Base-by-base conservation (phyloP, 2,888 invertebrate genomes). In the Charanyca ferruginea region DNA sequence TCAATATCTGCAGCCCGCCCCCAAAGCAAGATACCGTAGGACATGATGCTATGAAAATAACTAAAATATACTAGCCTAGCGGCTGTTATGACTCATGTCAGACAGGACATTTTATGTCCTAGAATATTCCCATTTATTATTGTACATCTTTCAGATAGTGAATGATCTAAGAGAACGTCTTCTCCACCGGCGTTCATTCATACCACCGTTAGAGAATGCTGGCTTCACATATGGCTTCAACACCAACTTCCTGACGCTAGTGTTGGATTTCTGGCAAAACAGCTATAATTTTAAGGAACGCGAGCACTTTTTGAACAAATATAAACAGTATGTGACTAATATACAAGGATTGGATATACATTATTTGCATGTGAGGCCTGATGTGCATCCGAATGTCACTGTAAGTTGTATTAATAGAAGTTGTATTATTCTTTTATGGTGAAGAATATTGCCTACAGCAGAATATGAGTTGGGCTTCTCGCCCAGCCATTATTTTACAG, bases 161-260 rank as follows among this genome's bases (percentile, higher is more conserved):
- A 89, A 94, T 67, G 96, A 97, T 79, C 87, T 97, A 0, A 91
- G 93, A 70, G 89, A 93, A 18, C 93, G 97, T 8, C 91, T 98
- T 0, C 89, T 95, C 1, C 95, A 94, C 52, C 88, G 94, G 0
- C 89, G 92, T 8, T 87, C 88, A 0, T 92, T 96, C 4, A 89
- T 92, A 0, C 93, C 94, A 13, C 97, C 98, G 0, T 85, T 98
- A 52, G 97, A 98, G 89, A 96, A 96, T 53, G 91, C 95, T 0
- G 96, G 96, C 7, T 98, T 98, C 90, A 96, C 97, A 66, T 98
- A 98, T 85, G 99, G 99, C 2, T 97, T 98, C 87, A 98, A 98
- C 85, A 93, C 97, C 0, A 95, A 97, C 44, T 97, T 97, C 72
- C 90, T 98, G 5, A 93, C 96, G 13, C 96, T 96, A 75, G 94